phyloP scores from a whole-genome alignment of 2,888 invertebrate genomes.

The Dolomedes plantarius region DNA sequence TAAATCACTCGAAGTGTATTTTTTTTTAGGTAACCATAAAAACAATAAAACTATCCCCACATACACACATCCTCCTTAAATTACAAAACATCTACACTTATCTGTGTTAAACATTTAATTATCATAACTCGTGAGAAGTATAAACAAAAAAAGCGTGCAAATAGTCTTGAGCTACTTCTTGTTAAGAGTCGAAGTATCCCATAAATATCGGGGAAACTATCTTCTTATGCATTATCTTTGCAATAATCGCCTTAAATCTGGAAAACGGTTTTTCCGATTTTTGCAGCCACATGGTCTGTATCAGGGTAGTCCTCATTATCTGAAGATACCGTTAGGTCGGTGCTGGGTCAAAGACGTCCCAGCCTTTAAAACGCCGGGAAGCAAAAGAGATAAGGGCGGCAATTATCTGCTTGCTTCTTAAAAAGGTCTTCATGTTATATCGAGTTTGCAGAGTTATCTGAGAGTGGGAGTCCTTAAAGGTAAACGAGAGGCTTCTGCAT shows the following conservation, averaged over 20 bases:
- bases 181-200: background rate
- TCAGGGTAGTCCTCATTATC: conserved; percentile 5
- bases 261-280: background rate
- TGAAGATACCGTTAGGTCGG: conserved; percentile 4
- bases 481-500: background rate
- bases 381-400: conserved; percentile 10
- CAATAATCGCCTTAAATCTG: conserved; percentile 7
- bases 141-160: background rate
- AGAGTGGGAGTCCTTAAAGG: background rate
- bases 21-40: background rate
- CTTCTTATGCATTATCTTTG: background rate
- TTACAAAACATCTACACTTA: too few relatives aligned
- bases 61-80: background rate
- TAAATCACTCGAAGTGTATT: background rate
- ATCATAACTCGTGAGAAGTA: background rate
- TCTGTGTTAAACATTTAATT: background rate
- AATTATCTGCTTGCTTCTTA: conserved; percentile 9
- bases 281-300: conserved; percentile 9
- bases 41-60: background rate
- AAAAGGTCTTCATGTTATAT: background rate
- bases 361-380: background rate
- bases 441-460: background rate
- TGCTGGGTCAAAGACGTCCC: background rate
- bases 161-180: too few relatives aligned
- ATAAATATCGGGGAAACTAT: background rate